Percentiles rank a stretch among this genome's conserved stretches.
phyloP scores from a whole-genome alignment of 2,888 invertebrate species.

The Beris chalybata region DNA sequence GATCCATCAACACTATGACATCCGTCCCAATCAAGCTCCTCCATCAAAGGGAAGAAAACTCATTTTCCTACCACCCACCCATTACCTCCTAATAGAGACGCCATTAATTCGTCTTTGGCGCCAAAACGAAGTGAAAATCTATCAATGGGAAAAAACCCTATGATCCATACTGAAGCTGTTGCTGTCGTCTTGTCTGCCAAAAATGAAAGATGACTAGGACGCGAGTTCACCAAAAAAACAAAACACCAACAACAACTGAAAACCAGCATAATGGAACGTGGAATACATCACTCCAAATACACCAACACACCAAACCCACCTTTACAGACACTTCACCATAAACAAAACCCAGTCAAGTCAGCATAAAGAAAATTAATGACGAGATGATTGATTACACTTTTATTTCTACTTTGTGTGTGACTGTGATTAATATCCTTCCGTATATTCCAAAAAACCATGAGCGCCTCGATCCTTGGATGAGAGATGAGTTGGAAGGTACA shows the following conservation, averaged over 20 bases:
- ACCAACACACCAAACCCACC: slow-evolving; percentile 5
- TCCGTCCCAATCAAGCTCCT: no score
- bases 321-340: slow-evolving; percentile 13
- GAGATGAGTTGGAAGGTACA: no score
- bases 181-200: slow-evolving; percentile 27
- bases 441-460: slow-evolving; percentile 15
- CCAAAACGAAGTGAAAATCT: background rate
- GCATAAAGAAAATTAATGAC: slow-evolving; percentile 32
- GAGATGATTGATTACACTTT: slow-evolving; percentile 32
- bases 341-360: slow-evolving; percentile 23
- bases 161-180: slow-evolving; percentile 25
- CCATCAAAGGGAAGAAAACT: no score
- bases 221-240: background rate
- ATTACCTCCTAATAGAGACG: no score
- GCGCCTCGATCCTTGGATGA: no score
- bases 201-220: slow-evolving; percentile 26
- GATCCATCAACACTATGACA: no score
- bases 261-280: slow-evolving; percentile 23
- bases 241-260: slow-evolving; percentile 3
- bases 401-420: slow-evolving; percentile 15
- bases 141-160: background rate
- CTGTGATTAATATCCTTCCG: slow-evolving; percentile 32
- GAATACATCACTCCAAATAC: slow-evolving; percentile 29
- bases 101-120: no score
- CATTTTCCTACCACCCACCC: no score